Conservation (phyloP, 30 jellyfish, hydroid and myxozoan genomes). For the Turritopsis dohrnii region DNA sequence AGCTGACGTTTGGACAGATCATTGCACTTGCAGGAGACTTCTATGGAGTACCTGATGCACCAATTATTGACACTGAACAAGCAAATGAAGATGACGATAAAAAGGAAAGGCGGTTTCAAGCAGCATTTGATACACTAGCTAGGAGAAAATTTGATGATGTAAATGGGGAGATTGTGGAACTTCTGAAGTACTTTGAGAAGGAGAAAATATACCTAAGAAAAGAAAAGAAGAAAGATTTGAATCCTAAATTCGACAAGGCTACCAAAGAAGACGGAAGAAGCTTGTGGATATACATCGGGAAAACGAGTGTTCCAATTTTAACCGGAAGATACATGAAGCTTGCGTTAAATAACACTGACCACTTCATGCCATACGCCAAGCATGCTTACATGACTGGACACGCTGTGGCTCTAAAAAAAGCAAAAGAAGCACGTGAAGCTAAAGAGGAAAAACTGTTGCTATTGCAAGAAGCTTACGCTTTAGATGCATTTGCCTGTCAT, state of each 20-base stretch:
- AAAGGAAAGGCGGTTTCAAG: constrained; percentile 11
- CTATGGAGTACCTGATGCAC: constrained; percentile 25
- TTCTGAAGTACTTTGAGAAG: background rate
- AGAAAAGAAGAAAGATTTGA: constrained; percentile 10
- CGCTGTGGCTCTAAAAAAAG: constrained; percentile 24
- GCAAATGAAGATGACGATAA: background rate
- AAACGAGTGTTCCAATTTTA: constrained; percentile 15
- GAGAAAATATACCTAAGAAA: no score
- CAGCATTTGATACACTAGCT: constrained; percentile 23
- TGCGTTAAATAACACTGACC: constrained; percentile 17
- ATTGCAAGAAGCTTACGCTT: constrained; percentile 21
- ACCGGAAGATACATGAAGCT: constrained; percentile 23
- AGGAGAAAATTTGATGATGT: background rate
- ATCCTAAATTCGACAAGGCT: constrained; percentile 10
- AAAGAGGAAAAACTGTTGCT: background rate
- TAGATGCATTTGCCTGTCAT: constrained; percentile 36
- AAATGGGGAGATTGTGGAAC: constrained; percentile 10
- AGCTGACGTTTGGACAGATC: constrained; percentile 35
- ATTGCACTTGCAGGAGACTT: constrained; percentile 30
- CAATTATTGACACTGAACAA: background rate
- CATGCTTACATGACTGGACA: constrained; percentile 22
- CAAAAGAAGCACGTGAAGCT: constrained; percentile 16
- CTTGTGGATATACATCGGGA: no score
- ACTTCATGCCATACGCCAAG: constrained; percentile 16
- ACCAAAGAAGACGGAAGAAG: constrained; percentile 5